Conservation (phyloP, 2,797 vertebrate species). For the Lepus oiostolus region DNA sequence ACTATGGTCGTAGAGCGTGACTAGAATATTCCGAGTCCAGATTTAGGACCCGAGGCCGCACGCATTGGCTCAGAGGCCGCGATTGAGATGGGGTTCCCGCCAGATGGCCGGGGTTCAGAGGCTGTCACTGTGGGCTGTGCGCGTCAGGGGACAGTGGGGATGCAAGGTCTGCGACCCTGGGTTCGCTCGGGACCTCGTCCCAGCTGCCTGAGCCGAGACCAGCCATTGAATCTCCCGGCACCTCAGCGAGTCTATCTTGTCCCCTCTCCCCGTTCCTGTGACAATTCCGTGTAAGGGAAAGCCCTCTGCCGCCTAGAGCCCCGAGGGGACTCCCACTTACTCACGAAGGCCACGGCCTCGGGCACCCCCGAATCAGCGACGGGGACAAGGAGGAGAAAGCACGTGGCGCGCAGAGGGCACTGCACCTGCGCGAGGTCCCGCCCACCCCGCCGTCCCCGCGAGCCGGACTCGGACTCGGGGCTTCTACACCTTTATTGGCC, state of each 20-base stretch:
- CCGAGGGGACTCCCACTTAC: neutral
- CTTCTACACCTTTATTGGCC: slow-evolving; percentile 75
- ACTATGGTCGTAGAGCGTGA: neutral
- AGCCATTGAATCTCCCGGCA: neutral
- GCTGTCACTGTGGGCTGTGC: neutral
- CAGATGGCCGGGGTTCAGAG: neutral
- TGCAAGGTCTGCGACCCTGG: neutral
- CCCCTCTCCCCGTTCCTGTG: neutral
- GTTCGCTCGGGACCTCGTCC: neutral
- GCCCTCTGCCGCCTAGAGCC: neutral
- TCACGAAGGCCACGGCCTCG: fast-evolving
- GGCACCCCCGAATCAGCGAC: too few relatives aligned
- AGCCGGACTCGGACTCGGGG: neutral
- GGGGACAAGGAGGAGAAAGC: too few relatives aligned
- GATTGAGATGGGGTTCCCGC: neutral
- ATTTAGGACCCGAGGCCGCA: neutral
- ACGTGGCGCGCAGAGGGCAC: too few relatives aligned
- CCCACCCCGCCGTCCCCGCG: fast-evolving
- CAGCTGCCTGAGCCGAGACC: neutral
- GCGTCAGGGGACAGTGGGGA: neutral
- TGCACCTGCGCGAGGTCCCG: fast-evolving
- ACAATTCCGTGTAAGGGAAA: neutral
- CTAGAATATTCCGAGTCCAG: neutral
- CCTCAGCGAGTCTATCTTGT: neutral
- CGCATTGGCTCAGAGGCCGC: neutral